Evolutionary conservation across 1,140 invertebrate species (phyloP).

Genomic region (Campoletis sonorensis): DNA sequence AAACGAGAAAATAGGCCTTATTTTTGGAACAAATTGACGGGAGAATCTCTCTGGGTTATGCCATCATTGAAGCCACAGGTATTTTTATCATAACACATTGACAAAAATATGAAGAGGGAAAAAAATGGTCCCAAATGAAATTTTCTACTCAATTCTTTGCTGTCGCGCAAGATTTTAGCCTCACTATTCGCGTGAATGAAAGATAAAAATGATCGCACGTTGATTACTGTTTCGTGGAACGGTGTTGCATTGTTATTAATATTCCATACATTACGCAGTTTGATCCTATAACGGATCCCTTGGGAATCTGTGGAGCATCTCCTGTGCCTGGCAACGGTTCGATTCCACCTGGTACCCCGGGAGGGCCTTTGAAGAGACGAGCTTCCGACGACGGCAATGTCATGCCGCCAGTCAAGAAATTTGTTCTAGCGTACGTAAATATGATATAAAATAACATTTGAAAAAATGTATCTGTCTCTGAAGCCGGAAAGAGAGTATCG

Average conservation of each 20-base stretch:
- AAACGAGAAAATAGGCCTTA: conserved; percentile 96
- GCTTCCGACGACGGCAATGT: conserved; percentile 86
- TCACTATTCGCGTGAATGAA: too few species aligned
- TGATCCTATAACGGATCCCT: conserved; percentile 93
- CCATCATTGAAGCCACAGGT: conserved; percentile 80
- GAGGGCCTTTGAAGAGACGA: conserved; percentile 81
- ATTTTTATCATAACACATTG: too few species aligned
- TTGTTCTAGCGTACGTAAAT: conserved; percentile 83
- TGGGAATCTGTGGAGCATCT: conserved; percentile 87
- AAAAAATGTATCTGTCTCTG: too few species aligned
- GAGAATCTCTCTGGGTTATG: conserved; percentile 97
- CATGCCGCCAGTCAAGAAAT: conserved; percentile 86
- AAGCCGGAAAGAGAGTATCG: too few species aligned
- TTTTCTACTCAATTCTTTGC: too few species aligned
- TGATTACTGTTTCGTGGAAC: too few species aligned
- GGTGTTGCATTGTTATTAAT: background rate
- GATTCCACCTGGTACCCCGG: conserved; percentile 70
- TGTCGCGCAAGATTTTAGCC: too few species aligned
- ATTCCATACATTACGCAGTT: conserved; percentile 77
- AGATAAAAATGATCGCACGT: too few species aligned
- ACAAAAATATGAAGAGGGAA: too few species aligned
- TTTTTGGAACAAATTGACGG: conserved; percentile 97
- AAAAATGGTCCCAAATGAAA: too few species aligned
- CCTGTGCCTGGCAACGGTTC: conserved; percentile 77
- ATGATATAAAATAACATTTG: conserved; percentile 35